These are phyloP conservation scores for Myripristis murdjan DNA, from an alignment of 2,797 vertebrate species.

Conservation along the genomic window DNA sequence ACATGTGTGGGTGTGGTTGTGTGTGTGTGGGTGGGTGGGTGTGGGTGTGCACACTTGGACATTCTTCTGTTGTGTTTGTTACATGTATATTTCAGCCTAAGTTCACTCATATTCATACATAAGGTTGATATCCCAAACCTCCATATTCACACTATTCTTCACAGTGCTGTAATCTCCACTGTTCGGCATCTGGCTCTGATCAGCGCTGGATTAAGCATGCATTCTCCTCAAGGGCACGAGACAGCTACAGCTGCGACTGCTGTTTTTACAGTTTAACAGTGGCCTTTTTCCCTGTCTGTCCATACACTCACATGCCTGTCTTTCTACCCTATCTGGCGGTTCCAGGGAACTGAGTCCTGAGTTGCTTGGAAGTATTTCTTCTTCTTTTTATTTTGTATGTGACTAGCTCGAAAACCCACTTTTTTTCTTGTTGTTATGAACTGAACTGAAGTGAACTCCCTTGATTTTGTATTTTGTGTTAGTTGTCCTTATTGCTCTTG, in stretches of 20 bases:
- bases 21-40: too few relatives aligned
- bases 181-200: conserved; percentile 51
- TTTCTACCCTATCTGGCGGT: background rate
- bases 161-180: conserved; percentile 34
- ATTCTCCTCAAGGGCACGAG: background rate
- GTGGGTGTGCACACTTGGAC: too few relatives aligned
- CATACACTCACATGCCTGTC: background rate
- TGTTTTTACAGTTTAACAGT: conserved; percentile 33
- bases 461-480: too few relatives aligned
- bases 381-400: too few relatives aligned
- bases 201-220: conserved; percentile 14
- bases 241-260: conserved; percentile 17
- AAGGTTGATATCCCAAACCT: background rate
- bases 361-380: too few relatives aligned
- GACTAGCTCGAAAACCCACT: too few relatives aligned
- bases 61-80: background rate
- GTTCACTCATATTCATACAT: background rate
- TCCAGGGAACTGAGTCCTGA: too few relatives aligned
- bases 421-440: too few relatives aligned
- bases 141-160: conserved; percentile 12
- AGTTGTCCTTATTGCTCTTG: too few relatives aligned
- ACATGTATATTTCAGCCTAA: background rate
- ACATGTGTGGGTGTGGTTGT: too few relatives aligned
- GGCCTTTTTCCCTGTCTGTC: background rate
- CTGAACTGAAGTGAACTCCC: too few relatives aligned